phyloP scores from a whole-genome alignment of 1,140 invertebrate species.

The Phymorhynchus buccinoides region DNA sequence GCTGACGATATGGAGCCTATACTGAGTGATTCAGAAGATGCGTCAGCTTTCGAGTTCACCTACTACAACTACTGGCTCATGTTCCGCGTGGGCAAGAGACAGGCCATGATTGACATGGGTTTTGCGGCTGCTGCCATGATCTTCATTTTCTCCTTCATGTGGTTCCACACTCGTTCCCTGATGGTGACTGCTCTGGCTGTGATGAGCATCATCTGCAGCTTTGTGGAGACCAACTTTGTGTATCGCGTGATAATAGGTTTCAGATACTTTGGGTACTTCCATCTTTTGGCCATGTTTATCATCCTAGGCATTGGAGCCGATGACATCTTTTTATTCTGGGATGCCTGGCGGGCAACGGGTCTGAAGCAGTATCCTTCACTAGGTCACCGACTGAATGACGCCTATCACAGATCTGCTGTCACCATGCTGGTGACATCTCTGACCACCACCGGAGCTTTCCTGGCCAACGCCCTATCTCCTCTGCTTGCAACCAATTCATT shows the following conservation, averaged over 20 bases:
- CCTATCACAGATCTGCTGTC: slow-evolving; percentile 50
- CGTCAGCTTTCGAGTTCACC: slow-evolving; percentile 40
- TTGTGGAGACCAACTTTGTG: slow-evolving; percentile 55
- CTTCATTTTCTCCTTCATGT: slow-evolving; percentile 58
- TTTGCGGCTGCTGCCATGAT: slow-evolving; percentile 54
- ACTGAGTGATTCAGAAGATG: neutral
- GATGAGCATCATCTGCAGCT: slow-evolving; percentile 53
- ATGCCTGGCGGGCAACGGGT: slow-evolving; percentile 54
- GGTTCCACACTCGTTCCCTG: slow-evolving; percentile 56
- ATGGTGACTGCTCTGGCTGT: slow-evolving; percentile 53
- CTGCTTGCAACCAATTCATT: slow-evolving; percentile 59
- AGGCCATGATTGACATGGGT: slow-evolving; percentile 52
- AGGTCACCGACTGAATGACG: slow-evolving; percentile 60
- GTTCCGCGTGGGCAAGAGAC: slow-evolving; percentile 5
- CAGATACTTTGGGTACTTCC: slow-evolving; percentile 63
- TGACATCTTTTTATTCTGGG: slow-evolving; percentile 62
- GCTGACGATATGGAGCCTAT: neutral
- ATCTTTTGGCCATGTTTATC: slow-evolving; percentile 60
- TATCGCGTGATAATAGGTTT: slow-evolving; percentile 57
- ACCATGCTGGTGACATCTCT: slow-evolving; percentile 62
- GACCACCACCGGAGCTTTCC: slow-evolving; percentile 64
- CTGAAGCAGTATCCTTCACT: slow-evolving; percentile 49
- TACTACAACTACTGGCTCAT: slow-evolving; percentile 43
- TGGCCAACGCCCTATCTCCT: slow-evolving; percentile 57
- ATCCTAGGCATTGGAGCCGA: slow-evolving; percentile 62